Base-by-base conservation (phyloP, 1,140 invertebrate genomes). In the Drosophila oshimai region DNA sequence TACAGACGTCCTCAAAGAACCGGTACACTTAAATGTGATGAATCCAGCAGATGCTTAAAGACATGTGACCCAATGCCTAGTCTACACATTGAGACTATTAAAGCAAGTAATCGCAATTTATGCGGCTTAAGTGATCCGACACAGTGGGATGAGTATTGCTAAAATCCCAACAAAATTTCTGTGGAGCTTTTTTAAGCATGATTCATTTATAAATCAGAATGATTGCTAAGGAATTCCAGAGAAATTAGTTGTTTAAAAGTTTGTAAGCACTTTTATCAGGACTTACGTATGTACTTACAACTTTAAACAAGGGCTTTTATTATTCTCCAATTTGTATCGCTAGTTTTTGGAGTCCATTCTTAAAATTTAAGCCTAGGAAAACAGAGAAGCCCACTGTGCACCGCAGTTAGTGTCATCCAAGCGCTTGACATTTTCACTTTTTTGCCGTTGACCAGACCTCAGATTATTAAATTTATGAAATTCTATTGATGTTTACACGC, bases 401-500 rank as follows among this genome's bases (percentile, higher is more conserved):
- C 2, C 46, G 33, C 31, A 39, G 37, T 72, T 77, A 54, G 62
- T 64, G 62, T 74, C 61, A 74, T 45, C 34, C 49, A 44, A 69
- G 37, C 26, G 51, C 45, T 58, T 57, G 58, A 55, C 60, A 79
- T 72, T 86, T 84, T 84, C 79, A 84, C 79, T 84, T 84, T 86
- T 84, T 41, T 51, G 53, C 61, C 75, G 61, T 54, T 76, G 81
- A 81, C 24, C 57, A 46, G 68, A 46, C 77, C 62, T 34, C 36
- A 71, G 76, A 77, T 87, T 88, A 88, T 87, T 87, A 87, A 87
- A 87, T 87, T 87, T 87, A 87, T 87, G 77, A 87, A 88, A 71
- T 87, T 87, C 75, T 87, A 87, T 88, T 87, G 81, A 87, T 77
- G 78, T 80, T 77, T 77, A 86, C 81, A 86, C 80, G 84, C 76